phyloP scores from a whole-genome alignment of 2,797 vertebrate species.

The Urosaurus nigricauda region DNA sequence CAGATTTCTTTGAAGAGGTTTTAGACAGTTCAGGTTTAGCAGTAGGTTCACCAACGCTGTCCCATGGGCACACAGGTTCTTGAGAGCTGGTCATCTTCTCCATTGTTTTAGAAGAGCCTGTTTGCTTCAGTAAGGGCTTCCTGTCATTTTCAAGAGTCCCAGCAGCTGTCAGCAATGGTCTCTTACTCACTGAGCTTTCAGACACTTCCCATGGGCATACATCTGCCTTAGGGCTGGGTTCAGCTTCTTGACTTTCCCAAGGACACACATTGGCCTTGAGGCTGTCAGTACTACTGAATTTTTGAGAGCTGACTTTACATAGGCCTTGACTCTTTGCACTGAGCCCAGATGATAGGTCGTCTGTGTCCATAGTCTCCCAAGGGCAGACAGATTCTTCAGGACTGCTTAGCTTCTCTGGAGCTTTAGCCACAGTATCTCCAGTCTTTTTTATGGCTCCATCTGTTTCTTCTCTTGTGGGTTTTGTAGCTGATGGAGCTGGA shows the following conservation, averaged over 20 bases:
- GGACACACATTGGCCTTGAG: constrained; percentile 55
- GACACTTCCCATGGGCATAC: constrained; percentile 76
- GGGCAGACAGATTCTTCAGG: constrained; percentile 40
- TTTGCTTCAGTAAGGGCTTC: neutral
- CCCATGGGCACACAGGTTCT: constrained; percentile 75
- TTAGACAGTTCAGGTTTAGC: constrained; percentile 48
- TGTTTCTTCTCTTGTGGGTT: neutral
- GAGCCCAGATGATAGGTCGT: neutral
- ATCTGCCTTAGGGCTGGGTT: constrained; percentile 61
- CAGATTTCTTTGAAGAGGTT: constrained; percentile 48
- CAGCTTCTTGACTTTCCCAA: constrained; percentile 76
- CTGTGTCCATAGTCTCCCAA: constrained; percentile 54
- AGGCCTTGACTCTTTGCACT: neutral
- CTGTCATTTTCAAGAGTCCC: constrained; percentile 12
- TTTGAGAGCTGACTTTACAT: neutral
- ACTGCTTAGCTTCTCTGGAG: constrained; percentile 47
- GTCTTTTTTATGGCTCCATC: neutral
- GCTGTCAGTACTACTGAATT: neutral
- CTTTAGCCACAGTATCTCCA: neutral
- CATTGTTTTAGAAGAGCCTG: constrained; percentile 32
- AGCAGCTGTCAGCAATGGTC: neutral
- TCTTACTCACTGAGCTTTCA: constrained; percentile 13
- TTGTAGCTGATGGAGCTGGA: neutral
- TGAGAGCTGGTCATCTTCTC: constrained; percentile 68
- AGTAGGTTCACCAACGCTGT: constrained; percentile 26